Evolutionary conservation across 2,797 vertebrate genomes (phyloP).

Genomic region (Sylvilagus floridanus): DNA sequence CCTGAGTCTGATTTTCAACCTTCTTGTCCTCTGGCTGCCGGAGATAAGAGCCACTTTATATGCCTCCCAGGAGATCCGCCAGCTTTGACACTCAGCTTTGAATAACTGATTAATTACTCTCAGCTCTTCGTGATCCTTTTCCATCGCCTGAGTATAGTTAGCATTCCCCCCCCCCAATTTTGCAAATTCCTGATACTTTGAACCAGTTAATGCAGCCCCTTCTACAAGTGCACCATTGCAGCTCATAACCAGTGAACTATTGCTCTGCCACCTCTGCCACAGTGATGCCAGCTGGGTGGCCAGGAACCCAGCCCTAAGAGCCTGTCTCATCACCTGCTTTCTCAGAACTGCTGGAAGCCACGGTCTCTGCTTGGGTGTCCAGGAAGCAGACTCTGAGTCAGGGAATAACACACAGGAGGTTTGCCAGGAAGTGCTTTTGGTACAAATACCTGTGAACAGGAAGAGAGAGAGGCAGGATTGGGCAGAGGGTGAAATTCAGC

Average conservation of each 20-base stretch:
- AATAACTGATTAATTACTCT: background rate
- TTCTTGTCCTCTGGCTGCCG: background rate
- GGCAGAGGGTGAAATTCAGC: background rate
- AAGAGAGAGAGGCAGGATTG: background rate
- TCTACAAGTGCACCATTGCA: background rate
- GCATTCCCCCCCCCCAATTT: background rate
- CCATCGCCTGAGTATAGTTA: background rate
- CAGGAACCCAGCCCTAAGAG: background rate
- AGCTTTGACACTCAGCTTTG: background rate
- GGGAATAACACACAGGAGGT: background rate
- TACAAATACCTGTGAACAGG: background rate
- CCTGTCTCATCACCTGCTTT: background rate
- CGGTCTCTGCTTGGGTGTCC: background rate
- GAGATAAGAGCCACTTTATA: slow-evolving; percentile 10
- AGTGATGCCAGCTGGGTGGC: background rate
- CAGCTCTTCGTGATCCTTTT: background rate
- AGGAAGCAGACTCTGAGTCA: background rate
- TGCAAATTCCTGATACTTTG: background rate
- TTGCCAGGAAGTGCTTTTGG: background rate
- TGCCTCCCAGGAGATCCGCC: background rate
- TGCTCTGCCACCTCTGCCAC: background rate
- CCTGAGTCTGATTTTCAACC: background rate
- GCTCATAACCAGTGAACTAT: background rate
- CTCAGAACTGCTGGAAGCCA: background rate
- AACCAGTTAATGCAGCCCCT: background rate